phyloP scores from a whole-genome alignment of 1,140 invertebrate species.

The Lamellibrachia luymesi region DNA sequence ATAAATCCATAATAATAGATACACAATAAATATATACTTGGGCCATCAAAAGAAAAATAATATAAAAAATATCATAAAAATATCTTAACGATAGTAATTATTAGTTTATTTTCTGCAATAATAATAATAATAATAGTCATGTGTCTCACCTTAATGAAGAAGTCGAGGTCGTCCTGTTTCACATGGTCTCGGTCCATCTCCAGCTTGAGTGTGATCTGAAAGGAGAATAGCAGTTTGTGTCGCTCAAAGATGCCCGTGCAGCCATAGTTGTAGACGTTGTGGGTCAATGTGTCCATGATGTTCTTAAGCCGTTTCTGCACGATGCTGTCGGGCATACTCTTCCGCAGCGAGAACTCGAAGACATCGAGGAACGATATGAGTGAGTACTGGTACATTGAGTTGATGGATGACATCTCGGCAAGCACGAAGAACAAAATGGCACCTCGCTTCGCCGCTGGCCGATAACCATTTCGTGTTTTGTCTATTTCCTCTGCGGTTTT shows the following conservation, averaged over 20 bases:
- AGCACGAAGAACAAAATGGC: slow-evolving; percentile 87
- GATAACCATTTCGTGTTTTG: slow-evolving; percentile 75
- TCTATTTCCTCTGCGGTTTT: slow-evolving; percentile 78
- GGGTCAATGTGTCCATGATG: slow-evolving; percentile 79
- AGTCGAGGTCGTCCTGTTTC: slow-evolving; percentile 74
- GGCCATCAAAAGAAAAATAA: too few relatives aligned
- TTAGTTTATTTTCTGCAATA: too few relatives aligned
- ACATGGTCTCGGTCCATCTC: slow-evolving; percentile 68
- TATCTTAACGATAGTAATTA: too few relatives aligned
- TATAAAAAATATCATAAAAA: too few relatives aligned
- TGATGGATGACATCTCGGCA: slow-evolving; percentile 79
- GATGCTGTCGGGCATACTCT: slow-evolving; percentile 73
- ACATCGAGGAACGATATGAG: slow-evolving; percentile 67
- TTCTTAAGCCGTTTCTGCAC: slow-evolving; percentile 72
- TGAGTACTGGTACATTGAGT: slow-evolving; percentile 90
- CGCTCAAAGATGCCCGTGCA: slow-evolving; percentile 88
- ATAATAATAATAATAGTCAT: too few relatives aligned
- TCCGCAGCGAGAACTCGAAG: slow-evolving; percentile 75
- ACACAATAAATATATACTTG: too few relatives aligned
- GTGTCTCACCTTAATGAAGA: slow-evolving; percentile 72
- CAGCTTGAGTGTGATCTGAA: slow-evolving; percentile 83
- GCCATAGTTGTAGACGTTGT: slow-evolving; percentile 84
- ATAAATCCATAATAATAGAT: too few relatives aligned
- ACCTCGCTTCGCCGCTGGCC: slow-evolving; percentile 76
- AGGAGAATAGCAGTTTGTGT: slow-evolving; percentile 85